Percentiles rank a stretch among this genome's conserved stretches.
phyloP scores from a whole-genome alignment of 2,113 vertebrate genomes.

The Talpa occidentalis region DNA sequence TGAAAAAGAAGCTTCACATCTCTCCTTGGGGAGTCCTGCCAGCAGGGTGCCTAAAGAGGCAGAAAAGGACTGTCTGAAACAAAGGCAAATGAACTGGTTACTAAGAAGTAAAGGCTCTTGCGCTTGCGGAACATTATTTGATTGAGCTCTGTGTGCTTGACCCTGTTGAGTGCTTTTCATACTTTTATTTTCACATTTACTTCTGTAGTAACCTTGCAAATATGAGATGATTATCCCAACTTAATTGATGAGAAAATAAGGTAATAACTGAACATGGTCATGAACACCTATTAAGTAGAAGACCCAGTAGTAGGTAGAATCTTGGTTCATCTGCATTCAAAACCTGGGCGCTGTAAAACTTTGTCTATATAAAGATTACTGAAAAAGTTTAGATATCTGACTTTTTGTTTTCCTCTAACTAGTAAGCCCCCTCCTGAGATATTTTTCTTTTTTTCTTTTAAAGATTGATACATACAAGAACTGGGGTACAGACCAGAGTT shows the following conservation, averaged over 20 bases:
- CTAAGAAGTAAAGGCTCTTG: neutral
- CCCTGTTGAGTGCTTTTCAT: neutral
- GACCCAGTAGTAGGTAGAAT: neutral
- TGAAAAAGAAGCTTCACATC: neutral
- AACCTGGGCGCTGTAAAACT: neutral
- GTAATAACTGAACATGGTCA: neutral
- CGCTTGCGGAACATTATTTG: neutral
- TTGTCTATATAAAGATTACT: neutral
- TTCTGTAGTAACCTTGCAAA: neutral
- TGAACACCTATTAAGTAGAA: neutral
- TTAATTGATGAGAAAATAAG: neutral
- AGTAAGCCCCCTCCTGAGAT: neutral
- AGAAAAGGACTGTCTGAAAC: neutral
- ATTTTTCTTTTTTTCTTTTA: no score
- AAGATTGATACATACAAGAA: no score
- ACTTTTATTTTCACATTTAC: neutral
- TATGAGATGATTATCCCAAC: neutral
- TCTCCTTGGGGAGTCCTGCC: neutral
- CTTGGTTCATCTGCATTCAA: neutral
- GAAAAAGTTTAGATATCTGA: neutral
- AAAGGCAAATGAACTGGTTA: neutral
- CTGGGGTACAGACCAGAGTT: no score
- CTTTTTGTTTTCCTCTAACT: neutral
- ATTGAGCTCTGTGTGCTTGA: neutral
- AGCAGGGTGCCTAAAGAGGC: neutral